Conservation (phyloP, 1,140 invertebrate genomes). For the Pseudoatta argentina region DNA sequence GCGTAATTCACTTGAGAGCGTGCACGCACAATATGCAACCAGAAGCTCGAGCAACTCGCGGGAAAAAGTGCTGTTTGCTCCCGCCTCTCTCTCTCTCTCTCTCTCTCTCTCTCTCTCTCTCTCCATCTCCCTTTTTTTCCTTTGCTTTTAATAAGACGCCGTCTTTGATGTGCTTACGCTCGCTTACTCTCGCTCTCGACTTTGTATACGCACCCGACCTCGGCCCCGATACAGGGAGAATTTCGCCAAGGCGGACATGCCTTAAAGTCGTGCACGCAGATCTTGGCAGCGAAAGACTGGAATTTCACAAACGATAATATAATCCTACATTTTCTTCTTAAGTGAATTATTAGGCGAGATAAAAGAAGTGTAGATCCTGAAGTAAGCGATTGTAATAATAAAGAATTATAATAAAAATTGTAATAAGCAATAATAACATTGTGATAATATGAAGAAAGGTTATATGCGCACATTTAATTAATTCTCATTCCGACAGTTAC, state of each 20-base stretch:
- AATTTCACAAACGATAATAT: constrained; percentile 16
- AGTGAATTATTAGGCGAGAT: background rate
- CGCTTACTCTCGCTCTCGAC: constrained; percentile 48
- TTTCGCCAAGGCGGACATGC: constrained; percentile 35
- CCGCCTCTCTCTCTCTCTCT: background rate
- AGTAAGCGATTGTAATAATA: background rate
- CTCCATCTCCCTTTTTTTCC: background rate
- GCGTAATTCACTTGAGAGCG: constrained; percentile 41
- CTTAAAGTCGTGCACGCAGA: background rate
- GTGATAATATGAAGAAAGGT: background rate
- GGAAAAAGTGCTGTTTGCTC: constrained; percentile 59
- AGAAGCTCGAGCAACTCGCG: constrained; percentile 18
- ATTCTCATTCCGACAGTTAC: background rate
- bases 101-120: background rate
- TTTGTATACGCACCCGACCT: constrained; percentile 14
- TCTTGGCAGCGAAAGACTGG: constrained; percentile 6
- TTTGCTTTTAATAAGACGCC: constrained; percentile 58
- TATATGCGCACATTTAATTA: background rate
- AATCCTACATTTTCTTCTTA: constrained; percentile 1
- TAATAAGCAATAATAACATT: background rate
- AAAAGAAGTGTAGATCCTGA: background rate
- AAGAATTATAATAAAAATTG: background rate
- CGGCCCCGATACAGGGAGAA: constrained; percentile 12
- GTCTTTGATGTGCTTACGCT: constrained; percentile 67
- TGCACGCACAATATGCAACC: constrained; percentile 6